Conservation (phyloP, 2,797 vertebrate species). For the Danio jaintianensis region DNA sequence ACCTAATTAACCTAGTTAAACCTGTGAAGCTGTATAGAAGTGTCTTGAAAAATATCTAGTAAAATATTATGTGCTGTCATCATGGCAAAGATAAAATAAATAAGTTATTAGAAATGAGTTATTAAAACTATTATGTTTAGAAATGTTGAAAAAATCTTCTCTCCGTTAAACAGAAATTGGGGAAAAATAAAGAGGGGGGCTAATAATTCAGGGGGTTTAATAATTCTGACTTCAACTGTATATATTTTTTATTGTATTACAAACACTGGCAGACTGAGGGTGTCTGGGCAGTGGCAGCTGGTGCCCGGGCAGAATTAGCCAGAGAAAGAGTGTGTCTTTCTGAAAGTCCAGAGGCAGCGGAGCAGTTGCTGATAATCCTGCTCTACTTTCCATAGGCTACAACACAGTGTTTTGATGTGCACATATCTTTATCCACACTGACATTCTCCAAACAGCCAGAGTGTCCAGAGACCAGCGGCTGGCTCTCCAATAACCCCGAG, state of each 20-base stretch:
- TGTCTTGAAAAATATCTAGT: no score
- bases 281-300: conserved; percentile 56
- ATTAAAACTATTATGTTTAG: no score
- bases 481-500: conserved; percentile 42
- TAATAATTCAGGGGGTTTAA: no score
- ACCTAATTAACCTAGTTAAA: no score
- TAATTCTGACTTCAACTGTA: no score
- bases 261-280: conserved; percentile 25
- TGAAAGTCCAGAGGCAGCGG: conserved; percentile 40
- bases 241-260: background rate
- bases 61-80: no score
- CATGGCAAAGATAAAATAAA: no score
- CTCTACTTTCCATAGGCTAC: conserved; percentile 50
- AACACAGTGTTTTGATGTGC: conserved; percentile 55
- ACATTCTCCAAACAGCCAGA: conserved; percentile 47
- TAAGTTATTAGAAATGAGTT: no score
- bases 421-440: conserved; percentile 51
- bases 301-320: conserved; percentile 53
- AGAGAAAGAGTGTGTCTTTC: conserved; percentile 28
- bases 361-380: conserved; percentile 32
- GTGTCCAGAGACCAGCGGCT: conserved; percentile 48
- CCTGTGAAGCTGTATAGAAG: no score
- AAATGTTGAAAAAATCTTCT: no score
- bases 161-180: no score
- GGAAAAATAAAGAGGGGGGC: no score